Evolutionary conservation across 2,113 vertebrate species (phyloP).

Genomic region (Heterotis niloticus): DNA sequence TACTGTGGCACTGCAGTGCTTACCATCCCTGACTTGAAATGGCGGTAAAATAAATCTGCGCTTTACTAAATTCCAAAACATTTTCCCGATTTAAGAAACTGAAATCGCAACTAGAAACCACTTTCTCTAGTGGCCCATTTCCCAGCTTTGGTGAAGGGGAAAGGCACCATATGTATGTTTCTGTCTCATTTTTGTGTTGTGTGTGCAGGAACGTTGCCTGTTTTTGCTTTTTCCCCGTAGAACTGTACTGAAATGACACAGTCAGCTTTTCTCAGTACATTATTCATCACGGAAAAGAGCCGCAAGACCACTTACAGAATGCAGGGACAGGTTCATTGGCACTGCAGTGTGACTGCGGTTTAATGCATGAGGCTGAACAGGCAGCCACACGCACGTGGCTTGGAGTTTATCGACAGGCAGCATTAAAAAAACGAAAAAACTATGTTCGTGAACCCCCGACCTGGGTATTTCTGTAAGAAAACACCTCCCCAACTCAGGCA

Average conservation of each 20-base stretch:
- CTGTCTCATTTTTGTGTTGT: background rate
- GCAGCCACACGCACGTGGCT: background rate
- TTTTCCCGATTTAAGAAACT: background rate
- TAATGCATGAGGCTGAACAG: background rate
- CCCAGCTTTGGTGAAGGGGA: background rate
- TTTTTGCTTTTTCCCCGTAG: background rate
- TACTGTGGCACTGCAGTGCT: constrained; percentile 7
- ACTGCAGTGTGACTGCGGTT: background rate
- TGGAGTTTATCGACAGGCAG: constrained; percentile 18
- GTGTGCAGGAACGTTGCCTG: background rate
- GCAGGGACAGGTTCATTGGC: background rate
- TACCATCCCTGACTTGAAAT: background rate
- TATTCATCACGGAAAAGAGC: background rate
- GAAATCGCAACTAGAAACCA: background rate
- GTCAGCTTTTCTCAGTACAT: background rate
- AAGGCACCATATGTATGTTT: constrained; percentile 6
- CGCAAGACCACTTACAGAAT: background rate
- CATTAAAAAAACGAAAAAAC: too few species aligned
- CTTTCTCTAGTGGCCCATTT: background rate
- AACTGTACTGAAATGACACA: background rate
- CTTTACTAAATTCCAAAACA: background rate
- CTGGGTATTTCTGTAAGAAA: background rate
- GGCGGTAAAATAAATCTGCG: background rate
- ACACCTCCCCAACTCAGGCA: constrained; percentile 5
- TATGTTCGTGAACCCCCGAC: background rate